Evolutionary conservation across 1,140 invertebrate species (phyloP).

Genomic region (Euura saliciscinereae): DNA sequence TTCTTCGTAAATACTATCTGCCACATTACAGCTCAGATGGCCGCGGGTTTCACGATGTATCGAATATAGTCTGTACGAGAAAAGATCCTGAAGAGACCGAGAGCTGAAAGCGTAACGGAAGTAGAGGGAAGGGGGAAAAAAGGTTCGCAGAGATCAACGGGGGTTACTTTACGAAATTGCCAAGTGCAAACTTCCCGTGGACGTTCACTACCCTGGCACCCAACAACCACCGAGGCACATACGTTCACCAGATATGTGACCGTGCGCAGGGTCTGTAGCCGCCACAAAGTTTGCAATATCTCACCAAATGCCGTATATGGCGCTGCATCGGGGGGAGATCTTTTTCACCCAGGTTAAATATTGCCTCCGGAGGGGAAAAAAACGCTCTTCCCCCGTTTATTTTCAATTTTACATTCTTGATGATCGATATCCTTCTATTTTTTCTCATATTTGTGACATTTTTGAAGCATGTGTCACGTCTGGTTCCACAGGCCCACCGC

Average conservation of each 20-base stretch:
- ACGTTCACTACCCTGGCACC: slow-evolving; percentile 12
- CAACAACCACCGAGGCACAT: not conserved
- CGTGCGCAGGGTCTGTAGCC: slow-evolving; percentile 12
- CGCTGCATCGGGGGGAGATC: not conserved
- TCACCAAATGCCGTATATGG: not conserved
- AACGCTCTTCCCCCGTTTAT: not conserved
- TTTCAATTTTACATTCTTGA: not conserved
- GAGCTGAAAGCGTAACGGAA: too few species aligned
- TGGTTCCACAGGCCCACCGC: too few species aligned
- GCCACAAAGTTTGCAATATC: slow-evolving; percentile 15
- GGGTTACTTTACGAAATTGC: slow-evolving; percentile 43
- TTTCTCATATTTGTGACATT: too few species aligned
- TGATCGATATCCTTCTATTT: too few species aligned
- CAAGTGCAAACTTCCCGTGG: slow-evolving; percentile 32
- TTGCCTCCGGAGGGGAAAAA: not conserved
- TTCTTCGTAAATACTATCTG: too few species aligned
- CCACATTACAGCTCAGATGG: too few species aligned
- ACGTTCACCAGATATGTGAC: slow-evolving; percentile 3
- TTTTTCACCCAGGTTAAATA: not conserved
- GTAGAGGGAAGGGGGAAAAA: too few species aligned
- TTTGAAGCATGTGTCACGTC: too few species aligned
- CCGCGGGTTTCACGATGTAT: too few species aligned
- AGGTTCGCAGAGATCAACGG: not conserved
- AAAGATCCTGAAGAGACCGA: too few species aligned
- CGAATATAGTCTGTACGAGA: too few species aligned